phyloP scores from a whole-genome alignment of 2,888 invertebrate species.

The Volucella inflata region DNA sequence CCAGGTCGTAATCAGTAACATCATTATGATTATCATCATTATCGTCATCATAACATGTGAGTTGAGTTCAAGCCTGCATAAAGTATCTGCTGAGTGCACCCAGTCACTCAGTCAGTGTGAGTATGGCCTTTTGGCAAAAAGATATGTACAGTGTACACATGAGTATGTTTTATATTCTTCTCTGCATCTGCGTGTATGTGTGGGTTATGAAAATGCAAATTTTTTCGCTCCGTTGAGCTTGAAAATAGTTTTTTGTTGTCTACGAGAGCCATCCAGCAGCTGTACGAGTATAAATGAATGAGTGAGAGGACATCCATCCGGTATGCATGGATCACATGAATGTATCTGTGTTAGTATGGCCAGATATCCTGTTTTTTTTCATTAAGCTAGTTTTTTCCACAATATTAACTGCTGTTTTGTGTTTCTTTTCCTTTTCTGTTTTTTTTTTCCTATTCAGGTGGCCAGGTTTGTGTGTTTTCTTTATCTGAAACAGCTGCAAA shows the following conservation, averaged over 20 bases:
- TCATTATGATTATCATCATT: slow-evolving; percentile 7
- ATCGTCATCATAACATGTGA: slow-evolving; percentile 56
- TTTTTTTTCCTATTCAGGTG: neutral
- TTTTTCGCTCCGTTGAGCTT: slow-evolving; percentile 71
- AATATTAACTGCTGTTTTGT: slow-evolving; percentile 52
- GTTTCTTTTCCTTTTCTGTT: neutral
- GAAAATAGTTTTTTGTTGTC: slow-evolving; percentile 69
- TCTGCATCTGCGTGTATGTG: neutral
- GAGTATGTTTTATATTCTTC: neutral
- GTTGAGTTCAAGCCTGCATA: slow-evolving; percentile 59
- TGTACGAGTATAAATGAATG: too few species aligned
- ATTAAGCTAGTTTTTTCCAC: slow-evolving; percentile 66
- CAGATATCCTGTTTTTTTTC: slow-evolving; percentile 68
- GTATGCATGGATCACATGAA: neutral
- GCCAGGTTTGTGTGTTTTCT: slow-evolving; percentile 10
- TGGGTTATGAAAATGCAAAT: slow-evolving; percentile 73
- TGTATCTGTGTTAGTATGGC: slow-evolving; percentile 34
- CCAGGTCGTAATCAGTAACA: slow-evolving; percentile 31
- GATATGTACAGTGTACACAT: neutral
- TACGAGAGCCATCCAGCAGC: slow-evolving; percentile 14
- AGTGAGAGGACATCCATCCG: neutral
- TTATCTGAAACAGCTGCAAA: slow-evolving; percentile 46
- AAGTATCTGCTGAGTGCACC: slow-evolving; percentile 19
- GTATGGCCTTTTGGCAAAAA: too few species aligned
- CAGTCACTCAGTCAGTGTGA: slow-evolving; percentile 35